phyloP scores from a whole-genome alignment of 2,888 invertebrate species.

The Cephus sareptanus region DNA sequence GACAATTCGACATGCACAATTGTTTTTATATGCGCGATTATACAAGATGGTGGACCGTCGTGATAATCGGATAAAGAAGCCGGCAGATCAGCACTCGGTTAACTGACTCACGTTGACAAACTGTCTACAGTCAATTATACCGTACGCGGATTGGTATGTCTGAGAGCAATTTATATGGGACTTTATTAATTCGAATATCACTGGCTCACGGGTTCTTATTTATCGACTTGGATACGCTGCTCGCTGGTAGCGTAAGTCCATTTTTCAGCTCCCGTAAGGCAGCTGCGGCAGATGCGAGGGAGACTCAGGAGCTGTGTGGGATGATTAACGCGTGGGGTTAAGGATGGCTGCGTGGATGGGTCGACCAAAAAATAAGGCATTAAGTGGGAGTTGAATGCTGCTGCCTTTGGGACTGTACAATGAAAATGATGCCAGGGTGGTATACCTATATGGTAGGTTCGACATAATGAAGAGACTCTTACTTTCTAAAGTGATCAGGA shows the following conservation, averaged over 20 bases:
- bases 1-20: background rate
- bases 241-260: background rate
- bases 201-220: background rate
- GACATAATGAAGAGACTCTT: constrained; percentile 40
- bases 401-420: background rate
- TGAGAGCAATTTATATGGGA: background rate
- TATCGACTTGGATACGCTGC: background rate
- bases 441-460: background rate
- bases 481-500: constrained; percentile 49
- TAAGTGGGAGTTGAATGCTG: constrained; percentile 1
- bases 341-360: background rate
- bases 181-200: background rate
- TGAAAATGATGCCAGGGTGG: background rate
- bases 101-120: background rate
- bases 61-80: background rate
- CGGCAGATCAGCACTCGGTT: background rate
- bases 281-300: background rate
- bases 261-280: background rate
- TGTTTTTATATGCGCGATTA: background rate
- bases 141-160: background rate
- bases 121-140: background rate
- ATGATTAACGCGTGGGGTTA: background rate
- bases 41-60: background rate
- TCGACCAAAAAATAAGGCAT: background rate
- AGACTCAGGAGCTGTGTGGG: background rate